A percentile compares a stretch with the other conserved stretches of the same genome.
Evolutionary conservation across 2,797 vertebrate genomes (phyloP).

Genomic region (Hafferia zeledoni): DNA sequence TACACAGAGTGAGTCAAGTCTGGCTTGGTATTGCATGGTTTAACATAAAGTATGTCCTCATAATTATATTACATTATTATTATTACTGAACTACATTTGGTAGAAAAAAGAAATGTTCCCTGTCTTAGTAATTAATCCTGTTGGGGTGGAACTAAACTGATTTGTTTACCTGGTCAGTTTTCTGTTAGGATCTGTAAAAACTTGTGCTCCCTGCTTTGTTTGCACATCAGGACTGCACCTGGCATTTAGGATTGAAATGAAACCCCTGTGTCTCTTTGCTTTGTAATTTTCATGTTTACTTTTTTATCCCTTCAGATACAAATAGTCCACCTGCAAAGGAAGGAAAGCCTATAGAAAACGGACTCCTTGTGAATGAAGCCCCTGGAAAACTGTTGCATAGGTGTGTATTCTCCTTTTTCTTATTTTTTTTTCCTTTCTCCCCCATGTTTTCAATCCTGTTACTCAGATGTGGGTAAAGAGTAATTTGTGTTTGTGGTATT

Average conservation of each 20-base stretch:
- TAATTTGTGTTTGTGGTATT: background rate
- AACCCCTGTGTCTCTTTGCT: background rate
- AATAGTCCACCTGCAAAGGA: conserved; percentile 58
- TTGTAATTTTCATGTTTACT: background rate
- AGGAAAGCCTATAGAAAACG: conserved; percentile 81
- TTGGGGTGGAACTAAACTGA: background rate
- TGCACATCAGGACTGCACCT: background rate
- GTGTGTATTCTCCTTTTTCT: conserved; percentile 30
- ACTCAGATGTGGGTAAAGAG: background rate
- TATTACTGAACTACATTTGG: background rate
- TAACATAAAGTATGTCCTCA: background rate
- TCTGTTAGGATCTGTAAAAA: background rate
- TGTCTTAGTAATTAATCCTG: background rate
- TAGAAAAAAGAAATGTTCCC: background rate
- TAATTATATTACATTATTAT: background rate
- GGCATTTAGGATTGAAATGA: background rate
- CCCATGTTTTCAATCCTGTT: background rate
- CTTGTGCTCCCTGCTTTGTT: background rate
- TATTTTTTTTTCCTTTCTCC: background rate
- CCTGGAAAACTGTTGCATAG: conserved; percentile 60
- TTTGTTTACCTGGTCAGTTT: background rate
- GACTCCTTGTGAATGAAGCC: conserved; percentile 66
- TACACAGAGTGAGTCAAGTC: background rate
- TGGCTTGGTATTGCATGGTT: background rate
- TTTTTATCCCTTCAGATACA: conserved; percentile 46